Evolutionary conservation across 2,888 invertebrate species (phyloP).

Genomic region (Mellilla xanthometata): DNA sequence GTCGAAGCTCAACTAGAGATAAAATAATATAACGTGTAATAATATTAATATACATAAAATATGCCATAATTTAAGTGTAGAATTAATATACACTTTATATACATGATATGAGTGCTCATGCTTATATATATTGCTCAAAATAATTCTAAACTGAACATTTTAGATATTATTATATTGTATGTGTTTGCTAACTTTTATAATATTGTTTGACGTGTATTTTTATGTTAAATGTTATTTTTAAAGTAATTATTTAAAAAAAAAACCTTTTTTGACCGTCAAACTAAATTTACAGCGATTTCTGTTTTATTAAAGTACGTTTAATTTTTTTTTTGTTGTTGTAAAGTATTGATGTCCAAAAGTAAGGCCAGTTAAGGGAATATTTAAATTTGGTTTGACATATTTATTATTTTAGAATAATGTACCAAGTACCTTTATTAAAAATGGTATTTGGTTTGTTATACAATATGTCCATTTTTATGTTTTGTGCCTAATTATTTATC

Average conservation of each 20-base stretch:
- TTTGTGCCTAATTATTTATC: too few species aligned
- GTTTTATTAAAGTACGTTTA: neutral
- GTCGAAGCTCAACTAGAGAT: slow-evolving; percentile 55
- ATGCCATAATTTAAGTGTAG: slow-evolving; percentile 57
- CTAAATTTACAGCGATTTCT: slow-evolving; percentile 11
- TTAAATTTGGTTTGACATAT: slow-evolving; percentile 34
- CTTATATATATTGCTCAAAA: too few species aligned
- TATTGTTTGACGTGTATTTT: too few species aligned
- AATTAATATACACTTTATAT: slow-evolving; percentile 10
- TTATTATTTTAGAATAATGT: too few species aligned
- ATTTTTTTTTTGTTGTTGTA: too few species aligned
- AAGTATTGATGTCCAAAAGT: slow-evolving; percentile 19
- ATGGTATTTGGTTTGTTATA: too few species aligned
- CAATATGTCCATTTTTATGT: too few species aligned
- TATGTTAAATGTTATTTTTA: too few species aligned
- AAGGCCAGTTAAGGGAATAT: slow-evolving; percentile 39
- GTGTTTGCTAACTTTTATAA: too few species aligned
- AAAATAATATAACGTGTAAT: slow-evolving; percentile 20
- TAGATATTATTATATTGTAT: too few species aligned
- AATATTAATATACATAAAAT: slow-evolving; percentile 32
- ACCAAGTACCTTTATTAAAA: too few species aligned
- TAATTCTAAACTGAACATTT: too few species aligned
- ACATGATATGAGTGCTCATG: slow-evolving; percentile 35
- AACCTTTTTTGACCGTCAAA: slow-evolving; percentile 3
- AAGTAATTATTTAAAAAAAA: slow-evolving; percentile 9